Percentiles rank a stretch among this genome's conserved stretches.
Evolutionary conservation across 2,888 invertebrate genomes (phyloP).

Genomic region (Diaperis boleti): DNA sequence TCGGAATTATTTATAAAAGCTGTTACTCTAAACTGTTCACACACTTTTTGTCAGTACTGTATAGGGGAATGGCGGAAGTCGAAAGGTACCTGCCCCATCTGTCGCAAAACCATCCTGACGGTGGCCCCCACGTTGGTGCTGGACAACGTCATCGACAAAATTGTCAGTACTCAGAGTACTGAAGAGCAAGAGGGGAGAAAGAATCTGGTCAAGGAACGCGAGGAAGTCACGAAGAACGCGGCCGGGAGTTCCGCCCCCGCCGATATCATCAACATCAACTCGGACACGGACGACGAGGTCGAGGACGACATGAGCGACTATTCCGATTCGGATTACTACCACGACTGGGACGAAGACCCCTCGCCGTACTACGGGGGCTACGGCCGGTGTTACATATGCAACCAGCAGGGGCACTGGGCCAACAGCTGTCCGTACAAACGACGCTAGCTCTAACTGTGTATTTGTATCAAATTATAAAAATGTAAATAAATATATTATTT

Average conservation of each 20-base stretch:
- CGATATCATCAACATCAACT: background rate
- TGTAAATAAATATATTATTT: constrained; percentile 22
- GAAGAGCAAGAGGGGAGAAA: constrained; percentile 3
- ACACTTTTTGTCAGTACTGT: constrained; percentile 81
- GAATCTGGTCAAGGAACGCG: background rate
- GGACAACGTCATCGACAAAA: constrained; percentile 80
- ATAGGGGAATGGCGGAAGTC: constrained; percentile 78
- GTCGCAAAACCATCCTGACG: constrained; percentile 68
- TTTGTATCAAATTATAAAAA: background rate
- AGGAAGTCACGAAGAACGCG: background rate
- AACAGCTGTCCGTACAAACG: constrained; percentile 55
- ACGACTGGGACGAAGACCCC: constrained; percentile 42
- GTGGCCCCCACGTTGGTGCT: constrained; percentile 75
- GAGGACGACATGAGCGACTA: constrained; percentile 24
- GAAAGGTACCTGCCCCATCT: constrained; percentile 79
- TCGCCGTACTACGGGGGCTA: constrained; percentile 73
- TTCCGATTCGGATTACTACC: constrained; percentile 30
- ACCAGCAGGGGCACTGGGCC: constrained; percentile 69
- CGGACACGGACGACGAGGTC: constrained; percentile 16
- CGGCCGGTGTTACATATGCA: constrained; percentile 72
- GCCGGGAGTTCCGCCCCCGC: background rate
- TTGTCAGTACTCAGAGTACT: constrained; percentile 67
- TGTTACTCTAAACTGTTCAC: constrained; percentile 78
- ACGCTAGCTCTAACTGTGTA: background rate
- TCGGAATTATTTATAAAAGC: constrained; percentile 80